Percentiles rank a stretch among this genome's conserved stretches.
These are phyloP conservation scores for Caenorhabditis afra DNA, from an alignment of 2,888 invertebrate genomes.

Conservation along the genomic window DNA sequence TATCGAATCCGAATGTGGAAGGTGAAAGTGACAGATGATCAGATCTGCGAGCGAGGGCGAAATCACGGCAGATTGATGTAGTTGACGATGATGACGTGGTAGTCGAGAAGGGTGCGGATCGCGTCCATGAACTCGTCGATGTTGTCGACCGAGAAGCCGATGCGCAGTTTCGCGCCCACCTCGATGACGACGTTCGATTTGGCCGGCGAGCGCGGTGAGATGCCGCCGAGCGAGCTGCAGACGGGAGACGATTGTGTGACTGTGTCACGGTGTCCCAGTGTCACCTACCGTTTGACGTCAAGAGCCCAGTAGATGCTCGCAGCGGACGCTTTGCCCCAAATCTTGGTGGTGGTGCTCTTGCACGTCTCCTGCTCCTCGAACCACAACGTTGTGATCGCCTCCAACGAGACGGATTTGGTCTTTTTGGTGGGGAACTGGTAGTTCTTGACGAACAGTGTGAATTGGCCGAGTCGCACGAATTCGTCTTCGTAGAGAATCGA, in stretches of 20 bases:
- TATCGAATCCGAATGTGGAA: conserved; percentile 20
- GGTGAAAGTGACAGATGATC: conserved; percentile 40
- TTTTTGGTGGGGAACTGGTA: conserved; percentile 68
- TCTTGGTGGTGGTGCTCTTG: conserved; percentile 56
- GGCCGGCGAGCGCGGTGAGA: conserved; percentile 35
- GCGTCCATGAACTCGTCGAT: conserved; percentile 71
- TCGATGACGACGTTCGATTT: conserved; percentile 69
- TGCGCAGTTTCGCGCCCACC: conserved; percentile 60
- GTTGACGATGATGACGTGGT: conserved; percentile 73
- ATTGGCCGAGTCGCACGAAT: conserved; percentile 65
- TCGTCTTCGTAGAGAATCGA: conserved; percentile 68
- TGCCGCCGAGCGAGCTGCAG: conserved; percentile 57
- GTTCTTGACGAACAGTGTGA: conserved; percentile 64
- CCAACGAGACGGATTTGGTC: conserved; percentile 55
- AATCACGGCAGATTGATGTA: conserved; percentile 64
- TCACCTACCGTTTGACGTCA: conserved; percentile 67
- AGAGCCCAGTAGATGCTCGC: conserved; percentile 69
- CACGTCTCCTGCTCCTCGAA: conserved; percentile 69
- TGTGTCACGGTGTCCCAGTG: no score
- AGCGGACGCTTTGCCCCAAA: conserved; percentile 68
- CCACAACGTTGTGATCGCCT: conserved; percentile 63
- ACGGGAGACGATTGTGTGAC: neutral
- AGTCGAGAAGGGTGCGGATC: conserved; percentile 68
- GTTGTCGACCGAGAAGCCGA: conserved; percentile 70
- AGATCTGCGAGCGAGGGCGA: neutral